A percentile compares a stretch with the other conserved stretches of the same genome.
Evolutionary conservation across 2,797 vertebrate genomes (phyloP).

Genomic region (Stomatorhinus walkeri): DNA sequence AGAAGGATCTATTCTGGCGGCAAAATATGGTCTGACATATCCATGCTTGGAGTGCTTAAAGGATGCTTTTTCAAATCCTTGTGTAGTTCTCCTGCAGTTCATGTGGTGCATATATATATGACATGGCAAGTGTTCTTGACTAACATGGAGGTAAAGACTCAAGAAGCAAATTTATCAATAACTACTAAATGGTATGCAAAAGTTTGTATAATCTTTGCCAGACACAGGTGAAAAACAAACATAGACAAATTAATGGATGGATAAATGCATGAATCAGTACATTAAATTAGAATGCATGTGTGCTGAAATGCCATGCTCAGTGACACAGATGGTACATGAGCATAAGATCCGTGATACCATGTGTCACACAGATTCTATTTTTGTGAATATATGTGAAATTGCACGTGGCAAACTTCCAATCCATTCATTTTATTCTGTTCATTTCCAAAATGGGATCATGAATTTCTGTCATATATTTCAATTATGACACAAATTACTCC

Average conservation of each 20-base stretch:
- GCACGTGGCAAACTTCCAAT: neutral
- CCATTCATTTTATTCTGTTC: neutral
- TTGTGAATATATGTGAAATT: neutral
- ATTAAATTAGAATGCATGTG: neutral
- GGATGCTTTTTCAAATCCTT: neutral
- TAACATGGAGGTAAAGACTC: neutral
- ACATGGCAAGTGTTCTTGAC: neutral
- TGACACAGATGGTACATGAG: neutral
- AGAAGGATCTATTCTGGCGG: neutral
- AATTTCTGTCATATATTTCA: neutral
- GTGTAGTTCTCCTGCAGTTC: neutral
- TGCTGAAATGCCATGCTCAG: neutral
- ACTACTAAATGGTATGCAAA: neutral
- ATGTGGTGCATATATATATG: neutral
- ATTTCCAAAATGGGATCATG: neutral
- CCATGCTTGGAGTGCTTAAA: neutral
- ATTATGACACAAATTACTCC: neutral
- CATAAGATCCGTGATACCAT: neutral
- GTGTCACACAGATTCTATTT: neutral
- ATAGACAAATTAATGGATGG: neutral
- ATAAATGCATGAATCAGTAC: neutral
- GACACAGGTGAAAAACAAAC: neutral
- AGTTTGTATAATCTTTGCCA: neutral
- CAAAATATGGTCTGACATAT: neutral
- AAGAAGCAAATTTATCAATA: neutral